Base-by-base conservation (phyloP, 1,140 invertebrate genomes). In the Tetraneura akinire region DNA sequence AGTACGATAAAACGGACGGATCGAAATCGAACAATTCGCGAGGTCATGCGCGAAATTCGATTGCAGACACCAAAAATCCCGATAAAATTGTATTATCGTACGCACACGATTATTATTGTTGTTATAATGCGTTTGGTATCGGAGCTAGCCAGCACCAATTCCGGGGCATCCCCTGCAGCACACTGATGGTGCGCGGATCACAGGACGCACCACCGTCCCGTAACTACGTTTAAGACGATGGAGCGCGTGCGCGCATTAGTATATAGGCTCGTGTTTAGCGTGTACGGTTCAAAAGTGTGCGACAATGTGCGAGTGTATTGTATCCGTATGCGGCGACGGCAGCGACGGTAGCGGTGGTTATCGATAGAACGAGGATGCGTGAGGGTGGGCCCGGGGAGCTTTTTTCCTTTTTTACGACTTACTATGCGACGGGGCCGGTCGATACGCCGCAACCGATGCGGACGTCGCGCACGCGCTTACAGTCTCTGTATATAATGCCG, bases 301-400 rank as follows among this genome's bases (percentile, higher is more conserved):
- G 62, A 11, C 1, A 13, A 29, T 21, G 66, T 26, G 23, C 49
- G 21, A 13, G 11, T 13, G 64, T n/a, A 37, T 37, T 37, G 8
- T n/a, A n/a, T n/a, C 26, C 32, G 57, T 32, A 16, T 21, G 32
- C 3, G 32, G 26, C 49, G 71, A 74, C 62, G 57, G 55, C 55
- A 21, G 62, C 62, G 32, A 42, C n/a, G n/a, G 64, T 5, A 37
- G 64, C 37, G 64, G 64, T 23, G n/a, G 64, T n/a, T 32, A 37
- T 68, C 64, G 37, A 68, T 68, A 68, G 64, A 0, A 26, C n/a
- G 51, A 32, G 53, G 32, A 4, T 10, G 49, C 10, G n/a, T 29
- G 71, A 14, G 71, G 51, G 49, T 60, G 73, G 37, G 37, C 53
- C 74, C 74, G 53, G 74, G 74, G 55, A 78, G 74, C 74, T 78